Percentiles rank a stretch among this genome's conserved stretches.
These are phyloP conservation scores for Drosophila cognata DNA, from an alignment of 2,888 invertebrate genomes.

Conservation along the genomic window DNA sequence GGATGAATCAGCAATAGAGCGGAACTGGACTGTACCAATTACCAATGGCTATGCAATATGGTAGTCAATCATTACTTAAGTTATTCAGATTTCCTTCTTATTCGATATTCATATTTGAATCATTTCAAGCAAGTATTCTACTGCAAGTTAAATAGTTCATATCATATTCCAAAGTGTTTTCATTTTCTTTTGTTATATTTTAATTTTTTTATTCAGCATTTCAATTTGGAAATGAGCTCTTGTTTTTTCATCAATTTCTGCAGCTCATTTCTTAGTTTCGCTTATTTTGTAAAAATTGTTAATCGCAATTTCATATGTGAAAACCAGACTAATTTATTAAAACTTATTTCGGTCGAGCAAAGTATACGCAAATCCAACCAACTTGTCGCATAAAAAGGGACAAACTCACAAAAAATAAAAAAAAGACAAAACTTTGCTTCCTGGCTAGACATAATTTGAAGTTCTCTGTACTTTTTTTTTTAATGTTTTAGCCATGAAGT, in stretches of 20 bases:
- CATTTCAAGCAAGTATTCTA: not conserved
- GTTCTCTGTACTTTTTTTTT: constrained; percentile 51
- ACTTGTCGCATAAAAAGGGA: constrained; percentile 11
- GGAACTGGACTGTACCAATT: not conserved
- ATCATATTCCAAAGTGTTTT: not conserved
- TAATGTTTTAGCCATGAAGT: constrained; percentile 34
- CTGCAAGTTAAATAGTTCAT: not conserved
- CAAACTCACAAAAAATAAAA: constrained; percentile 22
- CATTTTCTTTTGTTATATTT: not conserved
- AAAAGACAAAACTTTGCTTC: constrained; percentile 74
- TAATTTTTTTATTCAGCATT: not conserved
- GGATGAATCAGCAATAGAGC: constrained; percentile 7
- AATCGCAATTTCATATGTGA: constrained; percentile 11
- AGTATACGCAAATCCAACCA: constrained; percentile 26
- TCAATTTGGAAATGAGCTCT: not conserved
- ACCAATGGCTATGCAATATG: not conserved
- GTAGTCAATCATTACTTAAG: not conserved
- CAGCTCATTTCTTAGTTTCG: not conserved
- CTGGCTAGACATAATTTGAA: constrained; percentile 79
- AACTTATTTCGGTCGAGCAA: constrained; percentile 25
- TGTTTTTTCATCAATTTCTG: not conserved
- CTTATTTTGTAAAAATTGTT: constrained; percentile 1
- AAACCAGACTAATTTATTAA: constrained; percentile 28
- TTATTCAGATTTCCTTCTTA: not conserved
- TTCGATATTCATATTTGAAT: not conserved